phyloP scores from a whole-genome alignment of 1,140 invertebrate genomes.

The Cotesia vestalis region DNA sequence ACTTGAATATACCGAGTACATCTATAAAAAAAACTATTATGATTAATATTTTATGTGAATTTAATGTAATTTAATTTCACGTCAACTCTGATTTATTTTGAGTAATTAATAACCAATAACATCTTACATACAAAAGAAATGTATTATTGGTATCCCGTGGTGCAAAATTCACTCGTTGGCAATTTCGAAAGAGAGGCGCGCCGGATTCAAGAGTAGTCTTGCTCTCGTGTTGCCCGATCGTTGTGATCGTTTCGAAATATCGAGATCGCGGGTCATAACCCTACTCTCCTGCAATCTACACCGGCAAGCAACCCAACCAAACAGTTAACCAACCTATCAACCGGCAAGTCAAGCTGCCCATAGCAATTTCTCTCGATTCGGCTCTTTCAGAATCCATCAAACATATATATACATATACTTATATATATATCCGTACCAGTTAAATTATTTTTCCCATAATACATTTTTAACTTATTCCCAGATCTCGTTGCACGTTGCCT shows the following conservation, averaged over 20 bases:
- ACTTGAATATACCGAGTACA: background rate
- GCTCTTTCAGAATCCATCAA: background rate
- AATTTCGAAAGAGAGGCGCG: slow-evolving; percentile 41
- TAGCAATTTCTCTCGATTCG: slow-evolving; percentile 12
- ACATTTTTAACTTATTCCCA: no score
- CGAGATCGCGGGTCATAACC: slow-evolving; percentile 39
- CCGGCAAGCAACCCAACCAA: no score
- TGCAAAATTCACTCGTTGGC: slow-evolving; percentile 30
- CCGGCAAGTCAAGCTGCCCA: slow-evolving; percentile 16
- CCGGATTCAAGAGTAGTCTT: slow-evolving; percentile 22
- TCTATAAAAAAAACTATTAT: no score
- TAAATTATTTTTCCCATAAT: no score
- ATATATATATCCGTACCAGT: background rate
- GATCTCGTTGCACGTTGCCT: no score
- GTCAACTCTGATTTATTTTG: slow-evolving; percentile 31
- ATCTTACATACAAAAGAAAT: slow-evolving; percentile 9
- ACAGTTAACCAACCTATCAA: no score
- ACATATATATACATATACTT: slow-evolving; percentile 11
- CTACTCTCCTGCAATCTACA: slow-evolving; percentile 6
- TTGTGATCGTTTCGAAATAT: slow-evolving; percentile 41
- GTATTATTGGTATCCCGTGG: slow-evolving; percentile 36
- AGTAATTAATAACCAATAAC: slow-evolving; percentile 20
- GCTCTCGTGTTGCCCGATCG: slow-evolving; percentile 15
- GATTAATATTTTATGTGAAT: slow-evolving; percentile 9
- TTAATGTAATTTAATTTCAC: slow-evolving; percentile 12